These are phyloP conservation scores for Drymodes brunneopygia DNA, from an alignment of 2,113 vertebrate genomes.

Conservation along the genomic window DNA sequence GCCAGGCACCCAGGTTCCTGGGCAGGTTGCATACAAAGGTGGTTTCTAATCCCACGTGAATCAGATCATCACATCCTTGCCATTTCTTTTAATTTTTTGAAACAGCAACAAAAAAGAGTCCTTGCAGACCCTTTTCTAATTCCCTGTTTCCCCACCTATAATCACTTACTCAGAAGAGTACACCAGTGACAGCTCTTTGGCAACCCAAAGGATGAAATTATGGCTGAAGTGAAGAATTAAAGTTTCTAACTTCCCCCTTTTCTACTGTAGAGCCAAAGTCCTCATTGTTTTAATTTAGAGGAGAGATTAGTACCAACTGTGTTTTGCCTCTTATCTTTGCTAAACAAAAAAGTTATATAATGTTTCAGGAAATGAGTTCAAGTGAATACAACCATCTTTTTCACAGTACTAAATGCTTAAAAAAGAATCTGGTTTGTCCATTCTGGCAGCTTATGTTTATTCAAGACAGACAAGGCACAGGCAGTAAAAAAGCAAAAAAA, in stretches of 20 bases:
- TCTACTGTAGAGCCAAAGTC: background rate
- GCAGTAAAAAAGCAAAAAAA: background rate
- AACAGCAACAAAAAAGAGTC: background rate
- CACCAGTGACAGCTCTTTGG: background rate
- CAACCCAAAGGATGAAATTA: background rate
- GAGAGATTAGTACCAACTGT: conserved; percentile 3
- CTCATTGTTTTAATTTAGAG: conserved; percentile 14
- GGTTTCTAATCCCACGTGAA: background rate
- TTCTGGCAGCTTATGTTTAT: background rate
- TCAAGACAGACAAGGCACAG: background rate
- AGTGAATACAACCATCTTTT: conserved; percentile 1
- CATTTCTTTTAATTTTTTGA: background rate
- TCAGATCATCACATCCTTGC: background rate
- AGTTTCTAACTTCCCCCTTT: background rate
- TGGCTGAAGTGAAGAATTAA: background rate
- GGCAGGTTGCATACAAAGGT: background rate
- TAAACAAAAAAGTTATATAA: conserved; percentile 27
- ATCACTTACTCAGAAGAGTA: background rate
- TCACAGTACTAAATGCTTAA: background rate
- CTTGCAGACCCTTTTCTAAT: background rate
- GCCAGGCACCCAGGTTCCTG: background rate
- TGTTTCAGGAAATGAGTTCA: conserved; percentile 28
- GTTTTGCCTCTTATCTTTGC: conserved; percentile 36
- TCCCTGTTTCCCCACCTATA: background rate
- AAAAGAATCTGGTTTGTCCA: background rate